phyloP scores from a whole-genome alignment of 2,888 invertebrate genomes.

The Protophormia terraenovae region DNA sequence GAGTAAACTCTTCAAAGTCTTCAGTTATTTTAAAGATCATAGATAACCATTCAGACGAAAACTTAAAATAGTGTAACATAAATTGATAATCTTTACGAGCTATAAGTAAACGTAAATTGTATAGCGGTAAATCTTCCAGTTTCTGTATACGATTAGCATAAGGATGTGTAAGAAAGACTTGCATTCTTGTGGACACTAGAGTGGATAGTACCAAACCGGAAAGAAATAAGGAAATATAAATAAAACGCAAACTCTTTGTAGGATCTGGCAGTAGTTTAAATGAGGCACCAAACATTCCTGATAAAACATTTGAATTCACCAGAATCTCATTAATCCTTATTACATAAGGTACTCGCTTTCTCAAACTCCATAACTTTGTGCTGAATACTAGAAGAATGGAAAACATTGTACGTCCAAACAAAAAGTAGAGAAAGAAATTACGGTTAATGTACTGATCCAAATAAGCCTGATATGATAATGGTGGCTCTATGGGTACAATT shows the following conservation, averaged over 20 bases:
- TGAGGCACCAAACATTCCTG: constrained; percentile 5
- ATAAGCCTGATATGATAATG: constrained; percentile 2
- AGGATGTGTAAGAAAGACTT: constrained; percentile 22
- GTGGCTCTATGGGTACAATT: constrained; percentile 51
- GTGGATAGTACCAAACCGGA: not conserved
- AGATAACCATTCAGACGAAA: not conserved
- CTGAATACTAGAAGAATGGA: constrained; percentile 6
- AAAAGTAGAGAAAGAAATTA: not conserved
- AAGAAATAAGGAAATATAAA: constrained; percentile 21
- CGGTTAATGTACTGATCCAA: not conserved
- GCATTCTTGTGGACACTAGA: not conserved
- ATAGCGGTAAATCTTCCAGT: not conserved
- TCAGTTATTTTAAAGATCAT: not conserved
- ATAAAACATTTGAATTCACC: not conserved
- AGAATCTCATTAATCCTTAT: constrained; percentile 1
- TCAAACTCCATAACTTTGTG: constrained; percentile 42
- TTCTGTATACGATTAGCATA: constrained; percentile 7
- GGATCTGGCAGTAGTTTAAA: constrained; percentile 13
- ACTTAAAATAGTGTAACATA: not conserved
- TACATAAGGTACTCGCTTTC: not conserved
- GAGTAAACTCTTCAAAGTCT: not conserved
- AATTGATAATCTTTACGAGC: not conserved
- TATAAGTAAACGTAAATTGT: constrained; percentile 42
- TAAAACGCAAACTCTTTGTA: constrained; percentile 9
- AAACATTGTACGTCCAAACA: not conserved